Base-by-base conservation (phyloP, 2,888 invertebrate species). In the Cephalotes varians region DNA sequence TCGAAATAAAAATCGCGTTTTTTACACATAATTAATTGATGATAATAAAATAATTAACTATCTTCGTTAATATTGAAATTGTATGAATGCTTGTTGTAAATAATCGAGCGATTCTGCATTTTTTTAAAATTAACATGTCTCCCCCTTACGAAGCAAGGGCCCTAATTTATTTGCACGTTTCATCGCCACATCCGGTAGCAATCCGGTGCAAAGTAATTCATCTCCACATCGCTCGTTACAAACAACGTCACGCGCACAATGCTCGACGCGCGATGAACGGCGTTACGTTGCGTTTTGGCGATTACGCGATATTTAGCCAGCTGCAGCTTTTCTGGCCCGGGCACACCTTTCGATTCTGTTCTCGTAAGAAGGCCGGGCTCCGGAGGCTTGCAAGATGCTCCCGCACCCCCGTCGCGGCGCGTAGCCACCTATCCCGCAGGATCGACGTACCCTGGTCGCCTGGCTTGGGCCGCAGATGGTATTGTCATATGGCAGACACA, bases 401-500 rank as follows among this genome's bases (percentile, higher is more conserved):
- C 85, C 76, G 85, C 85, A 82, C 62, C 73, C 74, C 83, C 64
- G 87, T 83, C 73, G 83, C 82, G 82, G 69, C 58, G 64, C 47
- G 37, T 37, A 25, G 64, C 56, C 51, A 71, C 47, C 73, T 81
- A 86, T 82, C 64, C 64, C 77, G 72, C 85, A 87, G 89, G 88
- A 79, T 89, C 65, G 54, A 77, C 12, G 58, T 87, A 88, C 83
- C 89, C 83, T 77, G 79, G 18, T 87, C 87, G 83, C 90, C 85
- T 82, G 87, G 89, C 87, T 85, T 92, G 91, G 91, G 87, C 89
- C 92, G 90, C 93, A 93, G 93, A 93, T 93, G 93, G 92, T 93
- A 92, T 93, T 93, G 93, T 93, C 93, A 93, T 92, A 93, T 93
- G 93, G 93, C 89, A 93, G 92, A 92, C 92, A 92, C 86, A 51